A percentile compares a stretch with the other conserved stretches of the same genome.
These are phyloP conservation scores for Spodoptera picta DNA, from an alignment of 2,888 invertebrate genomes.

Conservation along the genomic window DNA sequence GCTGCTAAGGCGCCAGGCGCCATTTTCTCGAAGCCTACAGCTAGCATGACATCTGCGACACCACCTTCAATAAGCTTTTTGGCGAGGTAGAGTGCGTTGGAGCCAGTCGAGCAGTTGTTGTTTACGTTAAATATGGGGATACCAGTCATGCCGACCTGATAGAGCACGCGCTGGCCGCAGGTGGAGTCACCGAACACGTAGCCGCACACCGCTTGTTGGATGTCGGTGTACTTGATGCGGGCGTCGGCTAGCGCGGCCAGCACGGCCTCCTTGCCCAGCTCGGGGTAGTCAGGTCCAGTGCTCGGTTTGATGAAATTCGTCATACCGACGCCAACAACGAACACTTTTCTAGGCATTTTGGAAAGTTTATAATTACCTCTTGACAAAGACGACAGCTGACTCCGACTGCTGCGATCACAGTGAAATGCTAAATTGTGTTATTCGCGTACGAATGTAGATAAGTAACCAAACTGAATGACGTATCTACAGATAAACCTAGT, in stretches of 20 bases:
- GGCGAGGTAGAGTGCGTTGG: conserved; percentile 96
- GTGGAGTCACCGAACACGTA: conserved; percentile 99
- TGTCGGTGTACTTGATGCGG: conserved; percentile 91
- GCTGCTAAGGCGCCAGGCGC: conserved; percentile 95
- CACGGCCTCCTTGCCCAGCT: conserved; percentile 98
- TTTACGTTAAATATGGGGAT: conserved; percentile 99
- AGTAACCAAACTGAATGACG: conserved; percentile 25
- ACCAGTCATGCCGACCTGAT: conserved; percentile 98
- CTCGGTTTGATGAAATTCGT: conserved; percentile 99
- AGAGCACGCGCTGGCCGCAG: conserved; percentile 97
- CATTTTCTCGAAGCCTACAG: conserved; percentile 99
- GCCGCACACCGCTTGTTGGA: conserved; percentile 97
- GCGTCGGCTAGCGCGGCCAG: conserved; percentile 96
- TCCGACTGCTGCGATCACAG: conserved; percentile 62
- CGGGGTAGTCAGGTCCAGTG: conserved; percentile 96
- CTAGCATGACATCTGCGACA: conserved; percentile 95
- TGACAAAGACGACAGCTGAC: conserved; percentile 69
- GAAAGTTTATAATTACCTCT: conserved; percentile 80
- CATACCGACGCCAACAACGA: conserved; percentile 98
- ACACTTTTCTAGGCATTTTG: conserved; percentile 91
- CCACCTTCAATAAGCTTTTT: conserved; percentile 98
- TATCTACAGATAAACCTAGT: conserved; percentile 48
- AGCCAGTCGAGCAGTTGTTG: conserved; percentile 99
- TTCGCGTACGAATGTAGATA: conserved; percentile 37
- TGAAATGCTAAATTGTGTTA: conserved; percentile 47